These are phyloP conservation scores for Alviniconcha strummeri DNA, from an alignment of 2,888 invertebrate species.

Conservation along the genomic window DNA sequence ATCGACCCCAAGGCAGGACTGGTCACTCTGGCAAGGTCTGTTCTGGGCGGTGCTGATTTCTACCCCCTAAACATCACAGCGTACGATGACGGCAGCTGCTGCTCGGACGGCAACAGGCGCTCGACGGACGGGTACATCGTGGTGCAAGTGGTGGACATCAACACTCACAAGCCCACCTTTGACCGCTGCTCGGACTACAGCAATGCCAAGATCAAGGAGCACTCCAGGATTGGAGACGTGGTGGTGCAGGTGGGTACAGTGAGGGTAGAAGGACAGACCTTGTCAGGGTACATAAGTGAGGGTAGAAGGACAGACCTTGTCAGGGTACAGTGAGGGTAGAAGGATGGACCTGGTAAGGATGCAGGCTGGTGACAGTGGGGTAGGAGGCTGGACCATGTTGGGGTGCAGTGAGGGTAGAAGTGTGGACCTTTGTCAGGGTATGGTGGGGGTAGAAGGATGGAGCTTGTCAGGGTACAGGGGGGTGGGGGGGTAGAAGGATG, in stretches of 20 bases:
- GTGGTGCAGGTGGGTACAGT: constrained; percentile 54
- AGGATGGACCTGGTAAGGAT: no score
- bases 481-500: no score
- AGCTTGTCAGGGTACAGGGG: no score
- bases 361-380: no score
- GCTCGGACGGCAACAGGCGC: constrained; percentile 88
- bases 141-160: constrained; percentile 97
- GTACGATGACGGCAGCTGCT: constrained; percentile 97
- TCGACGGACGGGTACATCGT: constrained; percentile 96
- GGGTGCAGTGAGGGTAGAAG: no score
- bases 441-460: no score
- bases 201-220: constrained; percentile 71
- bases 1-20: constrained; percentile 71
- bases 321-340: no score
- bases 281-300: neutral
- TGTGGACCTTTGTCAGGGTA: no score
- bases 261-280: neutral
- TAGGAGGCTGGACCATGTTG: no score
- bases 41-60: constrained; percentile 73
- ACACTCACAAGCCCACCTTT: constrained; percentile 97
- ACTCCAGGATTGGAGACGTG: constrained; percentile 48
- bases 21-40: constrained; percentile 58
- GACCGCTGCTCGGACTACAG: constrained; percentile 95
- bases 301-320: no score
- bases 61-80: constrained; percentile 98